Conservation (phyloP, 1,140 invertebrate species). For the Papilio polyxenes region DNA sequence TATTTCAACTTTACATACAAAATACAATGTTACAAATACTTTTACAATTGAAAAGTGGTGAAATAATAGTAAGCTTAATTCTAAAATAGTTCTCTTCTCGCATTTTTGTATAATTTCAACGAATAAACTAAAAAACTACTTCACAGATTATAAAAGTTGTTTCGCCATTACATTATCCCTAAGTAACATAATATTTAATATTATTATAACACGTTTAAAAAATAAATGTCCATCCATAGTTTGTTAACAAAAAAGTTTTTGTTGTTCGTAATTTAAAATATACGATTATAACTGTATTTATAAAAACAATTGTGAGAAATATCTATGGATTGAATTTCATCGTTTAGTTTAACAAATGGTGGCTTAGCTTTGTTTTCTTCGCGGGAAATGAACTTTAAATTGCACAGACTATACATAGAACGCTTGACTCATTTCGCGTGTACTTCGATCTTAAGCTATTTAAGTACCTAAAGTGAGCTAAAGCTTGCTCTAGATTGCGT, state of each 20-base stretch:
- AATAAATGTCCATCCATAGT: no score
- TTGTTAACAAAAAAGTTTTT: not conserved
- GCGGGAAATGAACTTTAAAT: slow-evolving; percentile 26
- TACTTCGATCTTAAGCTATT: not conserved
- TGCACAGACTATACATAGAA: slow-evolving; percentile 11
- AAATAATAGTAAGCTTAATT: not conserved
- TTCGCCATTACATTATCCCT: not conserved
- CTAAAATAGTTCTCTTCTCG: no score
- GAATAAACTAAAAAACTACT: not conserved
- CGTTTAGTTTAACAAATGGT: slow-evolving; percentile 31
- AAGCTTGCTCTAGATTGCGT: not conserved
- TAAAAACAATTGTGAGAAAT: not conserved
- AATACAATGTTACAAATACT: no score
- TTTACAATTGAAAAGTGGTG: no score
- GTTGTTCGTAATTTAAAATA: not conserved
- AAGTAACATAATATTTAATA: not conserved
- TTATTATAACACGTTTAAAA: not conserved
- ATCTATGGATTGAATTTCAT: not conserved
- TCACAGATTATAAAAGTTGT: not conserved
- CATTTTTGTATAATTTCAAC: no score
- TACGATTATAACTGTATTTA: not conserved
- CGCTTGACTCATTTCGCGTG: slow-evolving; percentile 8
- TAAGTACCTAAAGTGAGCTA: not conserved
- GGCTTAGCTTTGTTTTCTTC: not conserved
- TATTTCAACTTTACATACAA: no score